Evolutionary conservation across 1,140 invertebrate species (phyloP).

Genomic region (Drosophila aff.): DNA sequence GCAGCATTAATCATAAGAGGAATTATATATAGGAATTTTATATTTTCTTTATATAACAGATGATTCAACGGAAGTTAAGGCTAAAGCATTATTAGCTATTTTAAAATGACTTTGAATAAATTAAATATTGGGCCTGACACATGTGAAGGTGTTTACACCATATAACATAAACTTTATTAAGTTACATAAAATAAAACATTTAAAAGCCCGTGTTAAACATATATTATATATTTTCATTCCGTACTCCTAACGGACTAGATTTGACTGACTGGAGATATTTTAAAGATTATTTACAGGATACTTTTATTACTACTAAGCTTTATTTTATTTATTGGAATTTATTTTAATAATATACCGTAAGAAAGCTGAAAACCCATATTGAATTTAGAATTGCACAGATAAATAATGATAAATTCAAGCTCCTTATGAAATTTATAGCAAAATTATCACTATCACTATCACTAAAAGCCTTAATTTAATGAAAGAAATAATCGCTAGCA

Average conservation of each 20-base stretch:
- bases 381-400: background rate
- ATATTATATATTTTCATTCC: background rate
- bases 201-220: too few relatives aligned
- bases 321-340: background rate
- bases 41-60: background rate
- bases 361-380: too few relatives aligned
- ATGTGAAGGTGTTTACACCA: too few relatives aligned
- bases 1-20: slow-evolving; percentile 21
- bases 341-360: too few relatives aligned
- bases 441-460: background rate
- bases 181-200: background rate
- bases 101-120: background rate
- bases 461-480: background rate
- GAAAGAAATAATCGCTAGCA: background rate
- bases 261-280: background rate
- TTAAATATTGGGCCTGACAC: too few relatives aligned
- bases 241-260: background rate
- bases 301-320: background rate
- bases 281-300: background rate
- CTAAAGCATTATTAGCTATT: background rate
- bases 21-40: background rate
- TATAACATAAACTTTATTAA: background rate
- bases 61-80: background rate
- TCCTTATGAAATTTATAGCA: background rate
- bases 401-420: background rate